Conservation (phyloP, 2,888 invertebrate genomes). For the Ophion obscuratus region DNA sequence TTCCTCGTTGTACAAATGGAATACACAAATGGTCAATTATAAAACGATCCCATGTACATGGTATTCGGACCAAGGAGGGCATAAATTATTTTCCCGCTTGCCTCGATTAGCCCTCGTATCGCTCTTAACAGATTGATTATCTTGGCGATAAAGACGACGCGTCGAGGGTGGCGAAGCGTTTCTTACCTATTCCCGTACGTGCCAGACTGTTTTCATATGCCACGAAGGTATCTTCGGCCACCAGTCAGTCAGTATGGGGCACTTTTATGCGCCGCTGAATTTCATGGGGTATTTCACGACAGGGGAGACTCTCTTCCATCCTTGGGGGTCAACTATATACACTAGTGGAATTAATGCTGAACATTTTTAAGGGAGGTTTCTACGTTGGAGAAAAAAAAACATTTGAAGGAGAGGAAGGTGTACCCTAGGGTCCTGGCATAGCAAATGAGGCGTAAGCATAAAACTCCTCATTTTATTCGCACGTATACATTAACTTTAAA, state of each 20-base stretch:
- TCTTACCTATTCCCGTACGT: neutral
- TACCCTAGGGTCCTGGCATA: too few species aligned
- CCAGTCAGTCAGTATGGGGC: conserved; percentile 15
- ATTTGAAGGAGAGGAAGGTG: too few species aligned
- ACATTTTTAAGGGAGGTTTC: too few species aligned
- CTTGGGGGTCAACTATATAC: conserved; percentile 6
- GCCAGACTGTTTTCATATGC: conserved; percentile 47
- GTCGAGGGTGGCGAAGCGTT: conserved; percentile 59
- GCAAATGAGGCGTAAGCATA: too few species aligned
- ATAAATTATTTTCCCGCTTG: conserved; percentile 44
- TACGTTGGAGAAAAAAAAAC: too few species aligned
- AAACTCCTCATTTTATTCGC: too few species aligned
- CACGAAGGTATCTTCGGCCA: conserved; percentile 6
- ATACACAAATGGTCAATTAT: conserved; percentile 39
- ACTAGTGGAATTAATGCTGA: neutral
- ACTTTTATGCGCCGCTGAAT: conserved; percentile 14
- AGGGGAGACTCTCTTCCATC: neutral
- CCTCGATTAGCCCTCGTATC: conserved; percentile 39
- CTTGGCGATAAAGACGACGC: conserved; percentile 51
- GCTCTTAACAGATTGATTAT: conserved; percentile 41
- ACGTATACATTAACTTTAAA: too few species aligned
- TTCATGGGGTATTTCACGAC: conserved; percentile 8
- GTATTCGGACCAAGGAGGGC: conserved; percentile 1
- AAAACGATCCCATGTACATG: conserved; percentile 21
- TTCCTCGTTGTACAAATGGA: conserved; percentile 38